A percentile compares a stretch with the other conserved stretches of the same genome.
Conservation (phyloP, 2,888 invertebrate species). For the Troides aeacus region DNA sequence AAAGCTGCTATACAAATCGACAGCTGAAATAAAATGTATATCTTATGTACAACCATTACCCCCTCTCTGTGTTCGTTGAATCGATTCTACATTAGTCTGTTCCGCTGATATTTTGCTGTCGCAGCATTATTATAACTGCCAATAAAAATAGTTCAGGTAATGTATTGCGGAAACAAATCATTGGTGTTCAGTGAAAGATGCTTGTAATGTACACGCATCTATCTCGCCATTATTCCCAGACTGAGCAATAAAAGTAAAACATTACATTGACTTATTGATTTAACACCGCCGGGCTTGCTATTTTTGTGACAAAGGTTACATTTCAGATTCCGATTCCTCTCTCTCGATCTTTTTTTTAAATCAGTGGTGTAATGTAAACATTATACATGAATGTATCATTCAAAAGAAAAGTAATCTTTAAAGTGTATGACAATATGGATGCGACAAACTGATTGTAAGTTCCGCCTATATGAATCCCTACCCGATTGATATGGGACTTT, state of each 20-base stretch:
- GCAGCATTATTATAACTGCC: slow-evolving; percentile 23
- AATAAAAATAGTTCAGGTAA: slow-evolving; percentile 31
- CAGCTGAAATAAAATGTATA: too few relatives aligned
- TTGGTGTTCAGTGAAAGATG: slow-evolving; percentile 28
- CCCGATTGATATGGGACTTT: too few relatives aligned
- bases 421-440: background rate
- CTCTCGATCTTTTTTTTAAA: background rate
- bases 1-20: too few relatives aligned
- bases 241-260: slow-evolving; percentile 37
- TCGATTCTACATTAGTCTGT: background rate
- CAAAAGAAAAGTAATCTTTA: too few relatives aligned
- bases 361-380: background rate
- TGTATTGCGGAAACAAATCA: slow-evolving; percentile 31
- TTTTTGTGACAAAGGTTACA: slow-evolving; percentile 13
- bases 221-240: slow-evolving; percentile 32
- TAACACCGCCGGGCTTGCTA: slow-evolving; percentile 31
- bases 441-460: too few relatives aligned
- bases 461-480: too few relatives aligned
- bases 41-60: too few relatives aligned
- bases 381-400: too few relatives aligned
- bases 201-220: slow-evolving; percentile 21
- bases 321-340: background rate
- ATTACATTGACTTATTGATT: slow-evolving; percentile 38
- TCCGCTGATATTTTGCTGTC: slow-evolving; percentile 11
- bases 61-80: background rate